Evolutionary conservation across 2,888 invertebrate species (phyloP).

Genomic region (Rhodophaea formosa): DNA sequence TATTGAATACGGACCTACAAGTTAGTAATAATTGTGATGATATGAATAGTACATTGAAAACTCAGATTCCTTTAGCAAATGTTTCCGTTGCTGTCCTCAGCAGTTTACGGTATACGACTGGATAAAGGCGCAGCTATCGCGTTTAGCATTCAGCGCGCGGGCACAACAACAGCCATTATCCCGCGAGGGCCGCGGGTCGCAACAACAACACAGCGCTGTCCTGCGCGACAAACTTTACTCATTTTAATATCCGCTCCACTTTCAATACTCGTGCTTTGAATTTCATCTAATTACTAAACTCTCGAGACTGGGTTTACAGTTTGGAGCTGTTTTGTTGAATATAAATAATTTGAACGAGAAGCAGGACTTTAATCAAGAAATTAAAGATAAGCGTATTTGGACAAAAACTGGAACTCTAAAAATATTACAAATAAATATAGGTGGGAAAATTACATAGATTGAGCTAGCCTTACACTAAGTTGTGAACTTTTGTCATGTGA

Average conservation of each 20-base stretch:
- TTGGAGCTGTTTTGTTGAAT: neutral
- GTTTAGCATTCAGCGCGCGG: neutral
- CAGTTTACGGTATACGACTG: neutral
- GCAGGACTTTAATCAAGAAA: neutral
- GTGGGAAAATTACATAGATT: no score
- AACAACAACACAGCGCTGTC: neutral
- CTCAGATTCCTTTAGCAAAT: neutral
- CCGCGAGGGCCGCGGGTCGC: neutral
- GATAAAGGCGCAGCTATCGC: neutral
- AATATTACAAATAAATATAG: no score
- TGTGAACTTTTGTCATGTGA: no score
- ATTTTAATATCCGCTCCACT: slow-evolving; percentile 12
- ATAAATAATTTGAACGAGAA: neutral
- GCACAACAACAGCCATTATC: slow-evolving; percentile 5
- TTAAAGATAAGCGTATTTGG: no score
- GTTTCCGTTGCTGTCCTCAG: neutral
- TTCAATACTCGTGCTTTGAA: slow-evolving; percentile 12
- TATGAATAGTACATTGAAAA: no score
- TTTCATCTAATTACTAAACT: slow-evolving; percentile 1
- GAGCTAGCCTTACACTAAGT: no score
- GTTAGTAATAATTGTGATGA: no score
- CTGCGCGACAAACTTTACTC: slow-evolving; percentile 10
- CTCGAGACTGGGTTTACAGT: neutral
- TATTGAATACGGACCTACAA: no score
- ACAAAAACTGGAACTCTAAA: no score